A percentile compares a stretch with the other conserved stretches of the same genome.
These are phyloP conservation scores for Tetranychus truncatus DNA, from an alignment of 2,888 invertebrate species.

Conservation along the genomic window DNA sequence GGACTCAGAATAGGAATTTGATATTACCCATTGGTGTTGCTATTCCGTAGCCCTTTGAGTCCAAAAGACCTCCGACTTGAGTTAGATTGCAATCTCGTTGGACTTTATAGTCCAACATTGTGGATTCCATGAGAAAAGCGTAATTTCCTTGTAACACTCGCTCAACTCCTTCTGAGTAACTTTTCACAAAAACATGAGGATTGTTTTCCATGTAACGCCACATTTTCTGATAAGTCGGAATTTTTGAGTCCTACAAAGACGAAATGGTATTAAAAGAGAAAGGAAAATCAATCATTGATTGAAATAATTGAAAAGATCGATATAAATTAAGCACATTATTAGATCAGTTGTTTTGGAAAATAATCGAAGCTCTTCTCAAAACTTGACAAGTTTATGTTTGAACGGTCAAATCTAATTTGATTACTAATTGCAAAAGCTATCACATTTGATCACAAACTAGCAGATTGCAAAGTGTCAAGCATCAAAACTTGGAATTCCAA, in stretches of 20 bases:
- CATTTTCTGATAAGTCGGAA: slow-evolving; percentile 58
- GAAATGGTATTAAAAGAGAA: neutral
- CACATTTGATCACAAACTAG: too few species aligned
- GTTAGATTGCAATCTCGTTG: slow-evolving; percentile 86
- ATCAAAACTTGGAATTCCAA: too few species aligned
- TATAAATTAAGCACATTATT: neutral
- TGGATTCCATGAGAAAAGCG: slow-evolving; percentile 94
- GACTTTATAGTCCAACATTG: slow-evolving; percentile 88
- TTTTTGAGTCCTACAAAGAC: slow-evolving; percentile 50
- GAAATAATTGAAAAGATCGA: neutral
- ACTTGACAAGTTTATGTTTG: too few species aligned
- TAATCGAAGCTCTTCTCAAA: neutral
- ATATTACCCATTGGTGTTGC: slow-evolving; percentile 68
- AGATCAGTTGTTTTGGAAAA: neutral
- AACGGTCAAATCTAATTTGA: too few species aligned
- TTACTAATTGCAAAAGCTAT: too few species aligned
- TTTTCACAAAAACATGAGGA: slow-evolving; percentile 64
- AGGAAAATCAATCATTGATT: neutral
- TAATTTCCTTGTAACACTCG: slow-evolving; percentile 73
- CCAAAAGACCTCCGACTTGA: slow-evolving; percentile 79
- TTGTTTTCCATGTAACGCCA: slow-evolving; percentile 48
- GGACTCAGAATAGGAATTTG: neutral
- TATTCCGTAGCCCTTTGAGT: slow-evolving; percentile 83
- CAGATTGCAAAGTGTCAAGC: too few species aligned
- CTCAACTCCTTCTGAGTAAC: slow-evolving; percentile 75